These are phyloP conservation scores for Monochamus saltuarius DNA, from an alignment of 1,140 invertebrate genomes.

Conservation along the genomic window DNA sequence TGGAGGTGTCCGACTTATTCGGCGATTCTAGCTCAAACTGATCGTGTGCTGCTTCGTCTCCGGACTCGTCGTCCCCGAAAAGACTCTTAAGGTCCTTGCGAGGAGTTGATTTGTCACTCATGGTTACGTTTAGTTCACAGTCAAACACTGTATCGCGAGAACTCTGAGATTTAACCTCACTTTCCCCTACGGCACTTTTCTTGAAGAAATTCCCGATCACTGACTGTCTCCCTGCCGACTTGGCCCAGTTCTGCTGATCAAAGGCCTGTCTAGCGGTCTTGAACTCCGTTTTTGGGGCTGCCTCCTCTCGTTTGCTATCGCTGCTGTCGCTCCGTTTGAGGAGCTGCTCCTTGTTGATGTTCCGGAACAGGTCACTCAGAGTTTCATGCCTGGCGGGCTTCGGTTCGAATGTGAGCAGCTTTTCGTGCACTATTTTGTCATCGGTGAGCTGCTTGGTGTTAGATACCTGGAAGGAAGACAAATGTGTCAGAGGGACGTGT, in stretches of 20 bases:
- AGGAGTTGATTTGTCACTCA: conserved; percentile 9
- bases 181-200: conserved; percentile 18
- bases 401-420: conserved; percentile 47
- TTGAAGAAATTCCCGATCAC: conserved; percentile 23
- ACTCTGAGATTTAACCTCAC: conserved; percentile 23
- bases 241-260: conserved; percentile 10
- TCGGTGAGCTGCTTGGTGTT: conserved; percentile 51
- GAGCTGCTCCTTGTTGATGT: conserved; percentile 44
- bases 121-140: background rate
- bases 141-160: background rate
- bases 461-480: conserved; percentile 48
- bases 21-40: background rate
- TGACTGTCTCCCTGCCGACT: background rate
- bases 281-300: conserved; percentile 21
- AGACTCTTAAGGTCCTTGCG: conserved; percentile 23
- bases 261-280: conserved; percentile 34
- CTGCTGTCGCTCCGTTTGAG: background rate
- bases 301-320: background rate
- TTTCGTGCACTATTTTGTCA: conserved; percentile 41
- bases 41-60: background rate
- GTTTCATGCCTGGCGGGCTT: conserved; percentile 52
- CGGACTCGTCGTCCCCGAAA: conserved; percentile 30
- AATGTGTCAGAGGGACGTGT: conserved; percentile 33
- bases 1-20: background rate
- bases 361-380: conserved; percentile 51